Evolutionary conservation across 2,113 vertebrate species (phyloP), one percentile per base, ranked within the genome.

Genomic region (Melanerpes aurifrons): DNA sequence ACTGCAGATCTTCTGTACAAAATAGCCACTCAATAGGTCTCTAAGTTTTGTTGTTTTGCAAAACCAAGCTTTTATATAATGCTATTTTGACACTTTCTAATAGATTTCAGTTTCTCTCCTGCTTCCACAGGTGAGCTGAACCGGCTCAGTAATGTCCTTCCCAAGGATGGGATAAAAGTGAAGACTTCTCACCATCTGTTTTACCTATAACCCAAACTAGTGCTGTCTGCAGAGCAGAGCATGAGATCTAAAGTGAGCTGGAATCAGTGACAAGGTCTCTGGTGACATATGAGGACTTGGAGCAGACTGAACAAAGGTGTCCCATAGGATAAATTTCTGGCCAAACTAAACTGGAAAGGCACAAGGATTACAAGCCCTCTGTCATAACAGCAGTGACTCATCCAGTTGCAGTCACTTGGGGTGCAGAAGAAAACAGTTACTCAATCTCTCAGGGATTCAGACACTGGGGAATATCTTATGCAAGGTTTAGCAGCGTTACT

Each of bases 391-490:
- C 87, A 78, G 58, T 96, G 96, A 96, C 76, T 96, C 95, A 94
- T 67, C 47, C 72, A 48, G 54, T 78, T 86, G 62, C 91, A 94
- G 89, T 94, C 93, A 94, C 80, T 92, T 86, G 80, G 73, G 91
- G 90, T 82, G 69, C 91, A 89, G 92, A 96, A 88, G 93, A 96
- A 96, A 96, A 94, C 91, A 96, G 90, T 95, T 96, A 92, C 90
- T 96, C 96, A 94, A 32, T 87, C 93, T 96, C 89, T 94, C 47
- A 88, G 93, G 90, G 93, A 94, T 95, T 96, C 81, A 95, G 94
- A 83, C 91, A 91, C 82, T 83, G 94, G 90, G 92, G 93, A 91
- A 95, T 94, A 90, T 69, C 94, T 96, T 96, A 93, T 96, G 95
- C 90, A 95, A 96, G 93, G 90, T 94, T 93, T 83, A 94, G 85